These are phyloP conservation scores for Zosterops borbonicus DNA, from an alignment of 2,113 vertebrate genomes.

Conservation along the genomic window DNA sequence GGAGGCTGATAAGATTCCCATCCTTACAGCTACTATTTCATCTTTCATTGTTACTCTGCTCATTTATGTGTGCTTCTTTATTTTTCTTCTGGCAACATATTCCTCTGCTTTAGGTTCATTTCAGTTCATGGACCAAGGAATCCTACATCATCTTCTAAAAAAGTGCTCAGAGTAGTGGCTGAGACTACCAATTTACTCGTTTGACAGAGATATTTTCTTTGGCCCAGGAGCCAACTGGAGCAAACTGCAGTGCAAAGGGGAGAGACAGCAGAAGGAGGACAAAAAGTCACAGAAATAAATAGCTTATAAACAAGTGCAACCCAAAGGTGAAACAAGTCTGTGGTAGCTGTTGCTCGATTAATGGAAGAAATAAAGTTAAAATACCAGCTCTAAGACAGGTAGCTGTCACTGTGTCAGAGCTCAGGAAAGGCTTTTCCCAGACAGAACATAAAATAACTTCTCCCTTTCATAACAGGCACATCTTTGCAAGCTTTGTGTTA, in stretches of 20 bases:
- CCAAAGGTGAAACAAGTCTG: constrained; percentile 32
- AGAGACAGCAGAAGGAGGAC: not conserved
- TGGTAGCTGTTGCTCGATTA: not conserved
- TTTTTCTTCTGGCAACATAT: not conserved
- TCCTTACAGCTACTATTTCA: constrained; percentile 40
- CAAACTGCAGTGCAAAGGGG: not conserved
- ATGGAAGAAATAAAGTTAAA: constrained; percentile 43
- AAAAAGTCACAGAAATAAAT: constrained; percentile 40
- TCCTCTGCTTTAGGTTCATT: not conserved
- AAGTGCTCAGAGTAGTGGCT: not conserved
- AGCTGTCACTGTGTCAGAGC: not conserved
- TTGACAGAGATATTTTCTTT: not conserved
- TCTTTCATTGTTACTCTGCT: constrained; percentile 43
- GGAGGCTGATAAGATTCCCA: constrained; percentile 1
- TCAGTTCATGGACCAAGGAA: not conserved
- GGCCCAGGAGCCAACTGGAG: not conserved
- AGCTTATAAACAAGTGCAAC: constrained; percentile 21
- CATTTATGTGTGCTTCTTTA: not conserved
- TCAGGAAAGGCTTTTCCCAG: not conserved
- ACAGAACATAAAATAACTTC: constrained; percentile 2
- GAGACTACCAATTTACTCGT: not conserved
- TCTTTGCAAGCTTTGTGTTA: not conserved
- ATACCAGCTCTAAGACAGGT: not conserved
- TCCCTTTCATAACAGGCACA: not conserved
- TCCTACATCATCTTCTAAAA: not conserved